A percentile compares a stretch with the other conserved stretches of the same genome.
phyloP scores from a whole-genome alignment of 2,888 invertebrate genomes.

The Strigamia maritima region DNA sequence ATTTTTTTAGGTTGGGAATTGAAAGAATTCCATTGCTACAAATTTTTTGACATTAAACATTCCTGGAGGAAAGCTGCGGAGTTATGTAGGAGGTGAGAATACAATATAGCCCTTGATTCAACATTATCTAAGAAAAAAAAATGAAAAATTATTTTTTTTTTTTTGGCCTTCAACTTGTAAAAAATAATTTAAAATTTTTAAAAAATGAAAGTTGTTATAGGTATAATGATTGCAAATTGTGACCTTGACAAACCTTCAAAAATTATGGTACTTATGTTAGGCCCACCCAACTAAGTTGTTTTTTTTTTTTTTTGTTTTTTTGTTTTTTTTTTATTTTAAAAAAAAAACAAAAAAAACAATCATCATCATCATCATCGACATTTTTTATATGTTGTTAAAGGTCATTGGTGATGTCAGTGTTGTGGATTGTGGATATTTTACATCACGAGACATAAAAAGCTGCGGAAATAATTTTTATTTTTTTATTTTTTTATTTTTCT shows the following conservation, averaged over 20 bases:
- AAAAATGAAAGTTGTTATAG: neutral
- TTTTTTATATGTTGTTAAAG: neutral
- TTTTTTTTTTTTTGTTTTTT: neutral
- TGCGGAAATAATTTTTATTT: neutral
- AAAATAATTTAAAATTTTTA: neutral
- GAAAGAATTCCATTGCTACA: conserved; percentile 86
- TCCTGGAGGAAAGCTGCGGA: conserved; percentile 94
- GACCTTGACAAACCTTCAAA: conserved; percentile 23
- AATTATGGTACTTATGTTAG: neutral
- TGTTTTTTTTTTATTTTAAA: neutral
- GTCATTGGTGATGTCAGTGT: neutral
- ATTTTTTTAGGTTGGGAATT: conserved; percentile 82
- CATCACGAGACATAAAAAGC: neutral
- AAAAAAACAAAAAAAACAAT: neutral
- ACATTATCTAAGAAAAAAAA: neutral
- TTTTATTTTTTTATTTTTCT: neutral
- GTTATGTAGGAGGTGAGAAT: conserved; percentile 81
- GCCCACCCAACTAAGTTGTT: neutral
- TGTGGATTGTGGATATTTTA: neutral
- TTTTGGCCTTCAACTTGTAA: neutral
- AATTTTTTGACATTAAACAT: conserved; percentile 91
- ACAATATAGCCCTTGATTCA: neutral
- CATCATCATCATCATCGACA: neutral
- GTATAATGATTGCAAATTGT: neutral
- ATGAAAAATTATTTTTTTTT: neutral